phyloP scores from a whole-genome alignment of 1,140 invertebrate species.

The Leptoteleia sp. region DNA sequence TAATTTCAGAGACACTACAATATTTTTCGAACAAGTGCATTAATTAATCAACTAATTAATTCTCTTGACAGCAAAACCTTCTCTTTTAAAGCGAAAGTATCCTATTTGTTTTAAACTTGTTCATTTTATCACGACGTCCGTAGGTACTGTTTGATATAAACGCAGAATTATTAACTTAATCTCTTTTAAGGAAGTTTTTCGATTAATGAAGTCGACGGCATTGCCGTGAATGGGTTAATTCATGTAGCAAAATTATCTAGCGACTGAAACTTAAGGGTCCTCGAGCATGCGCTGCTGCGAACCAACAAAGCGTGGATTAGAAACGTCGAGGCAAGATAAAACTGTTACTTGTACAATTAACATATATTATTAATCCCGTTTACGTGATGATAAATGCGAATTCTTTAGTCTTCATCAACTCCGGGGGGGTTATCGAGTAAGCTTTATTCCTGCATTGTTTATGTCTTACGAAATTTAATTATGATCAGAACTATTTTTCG shows the following conservation, averaged over 20 bases:
- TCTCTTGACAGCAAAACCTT: conserved; percentile 1
- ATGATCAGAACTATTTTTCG: too few relatives aligned
- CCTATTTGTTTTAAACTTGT: conserved; percentile 11
- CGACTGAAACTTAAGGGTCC: conserved; percentile 43
- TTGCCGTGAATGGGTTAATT: conserved; percentile 44
- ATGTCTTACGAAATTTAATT: too few relatives aligned
- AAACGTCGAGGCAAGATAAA: conserved; percentile 39
- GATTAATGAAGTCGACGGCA: conserved; percentile 25
- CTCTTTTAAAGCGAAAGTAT: too few relatives aligned
- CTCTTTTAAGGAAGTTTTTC: conserved; percentile 43
- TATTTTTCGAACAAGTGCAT: too few relatives aligned
- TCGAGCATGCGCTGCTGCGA: conserved; percentile 28
- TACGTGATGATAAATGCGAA: conserved; percentile 24
- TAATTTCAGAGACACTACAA: too few relatives aligned
- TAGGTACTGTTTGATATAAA: conserved; percentile 29
- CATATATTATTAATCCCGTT: conserved; percentile 24
- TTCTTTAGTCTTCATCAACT: background rate
- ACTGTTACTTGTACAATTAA: conserved; percentile 23
- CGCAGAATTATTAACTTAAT: conserved; percentile 30
- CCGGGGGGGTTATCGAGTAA: background rate
- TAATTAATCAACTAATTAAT: conserved; percentile 19
- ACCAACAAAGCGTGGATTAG: conserved; percentile 34
- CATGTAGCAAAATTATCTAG: conserved; percentile 52
- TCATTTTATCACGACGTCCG: conserved; percentile 15
- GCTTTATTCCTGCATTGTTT: too few relatives aligned